Evolutionary conservation across 1,140 invertebrate species (phyloP).

Genomic region (Choristoneura fumiferana): DNA sequence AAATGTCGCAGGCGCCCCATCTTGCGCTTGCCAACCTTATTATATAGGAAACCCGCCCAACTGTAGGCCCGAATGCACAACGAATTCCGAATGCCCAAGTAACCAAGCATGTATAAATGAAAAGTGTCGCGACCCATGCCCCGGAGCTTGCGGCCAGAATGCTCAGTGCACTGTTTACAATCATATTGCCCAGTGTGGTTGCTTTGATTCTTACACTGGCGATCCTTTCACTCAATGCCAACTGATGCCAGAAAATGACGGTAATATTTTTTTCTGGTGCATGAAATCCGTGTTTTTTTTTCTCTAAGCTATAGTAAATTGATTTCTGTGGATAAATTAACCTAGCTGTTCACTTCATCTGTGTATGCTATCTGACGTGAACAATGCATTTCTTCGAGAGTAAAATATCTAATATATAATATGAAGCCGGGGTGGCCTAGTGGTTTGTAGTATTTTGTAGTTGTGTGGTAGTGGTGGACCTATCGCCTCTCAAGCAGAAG

Average conservation of each 20-base stretch:
- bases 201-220: slow-evolving; percentile 75
- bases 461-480: no score
- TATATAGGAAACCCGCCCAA: slow-evolving; percentile 85
- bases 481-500: no score
- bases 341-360: no score
- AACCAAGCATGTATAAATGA: slow-evolving; percentile 84
- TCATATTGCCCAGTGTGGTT: slow-evolving; percentile 87
- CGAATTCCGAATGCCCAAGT: slow-evolving; percentile 86
- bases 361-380: no score
- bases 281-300: no score
- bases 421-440: no score
- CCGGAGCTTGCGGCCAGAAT: slow-evolving; percentile 83
- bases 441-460: no score
- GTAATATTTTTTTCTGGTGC: slow-evolving; percentile 35
- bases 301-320: no score
- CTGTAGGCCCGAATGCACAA: slow-evolving; percentile 86
- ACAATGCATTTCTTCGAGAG: no score
- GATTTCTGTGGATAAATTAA: no score
- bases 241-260: slow-evolving; percentile 59
- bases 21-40: slow-evolving; percentile 82
- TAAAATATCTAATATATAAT: no score
- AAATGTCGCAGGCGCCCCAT: slow-evolving; percentile 80
- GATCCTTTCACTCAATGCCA: slow-evolving; percentile 69
- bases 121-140: slow-evolving; percentile 86
- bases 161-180: slow-evolving; percentile 85